phyloP scores from a whole-genome alignment of 2,797 vertebrate species.

The Cheirogaleus major region DNA sequence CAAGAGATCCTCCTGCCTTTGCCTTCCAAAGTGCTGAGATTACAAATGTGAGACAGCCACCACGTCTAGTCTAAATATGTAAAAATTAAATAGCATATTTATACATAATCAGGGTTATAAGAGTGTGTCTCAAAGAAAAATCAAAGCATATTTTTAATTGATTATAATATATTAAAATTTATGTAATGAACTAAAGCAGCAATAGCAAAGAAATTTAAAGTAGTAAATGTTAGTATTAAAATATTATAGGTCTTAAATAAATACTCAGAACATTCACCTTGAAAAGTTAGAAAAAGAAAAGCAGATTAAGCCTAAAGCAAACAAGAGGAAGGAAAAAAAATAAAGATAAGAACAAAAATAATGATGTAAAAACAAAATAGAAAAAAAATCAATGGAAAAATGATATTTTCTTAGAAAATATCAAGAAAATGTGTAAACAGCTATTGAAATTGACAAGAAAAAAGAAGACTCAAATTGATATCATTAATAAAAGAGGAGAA shows the following conservation, averaged over 20 bases:
- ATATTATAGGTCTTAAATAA: not conserved
- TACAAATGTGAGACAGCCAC: no score
- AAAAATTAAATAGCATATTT: not conserved
- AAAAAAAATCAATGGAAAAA: not conserved
- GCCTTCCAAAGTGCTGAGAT: no score
- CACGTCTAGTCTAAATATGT: not conserved
- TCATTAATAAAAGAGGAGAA: not conserved
- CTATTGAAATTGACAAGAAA: not conserved
- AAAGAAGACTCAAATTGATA: not conserved
- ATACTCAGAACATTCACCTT: not conserved
- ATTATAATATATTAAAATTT: not conserved
- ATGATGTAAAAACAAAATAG: not conserved
- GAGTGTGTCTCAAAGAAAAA: not conserved
- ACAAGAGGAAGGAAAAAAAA: not conserved
- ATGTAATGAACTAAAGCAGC: not conserved
- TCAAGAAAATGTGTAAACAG: not conserved
- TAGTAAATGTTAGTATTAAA: not conserved
- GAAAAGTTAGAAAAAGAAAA: not conserved
- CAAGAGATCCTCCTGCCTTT: no score
- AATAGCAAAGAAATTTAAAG: not conserved
- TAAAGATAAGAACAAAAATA: not conserved
- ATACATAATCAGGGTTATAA: not conserved
- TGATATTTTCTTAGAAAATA: not conserved
- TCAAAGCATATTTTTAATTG: not conserved
- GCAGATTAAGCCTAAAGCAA: not conserved